Base-by-base conservation (phyloP, 2,113 vertebrate species). In the Anoura caudifer region DNA sequence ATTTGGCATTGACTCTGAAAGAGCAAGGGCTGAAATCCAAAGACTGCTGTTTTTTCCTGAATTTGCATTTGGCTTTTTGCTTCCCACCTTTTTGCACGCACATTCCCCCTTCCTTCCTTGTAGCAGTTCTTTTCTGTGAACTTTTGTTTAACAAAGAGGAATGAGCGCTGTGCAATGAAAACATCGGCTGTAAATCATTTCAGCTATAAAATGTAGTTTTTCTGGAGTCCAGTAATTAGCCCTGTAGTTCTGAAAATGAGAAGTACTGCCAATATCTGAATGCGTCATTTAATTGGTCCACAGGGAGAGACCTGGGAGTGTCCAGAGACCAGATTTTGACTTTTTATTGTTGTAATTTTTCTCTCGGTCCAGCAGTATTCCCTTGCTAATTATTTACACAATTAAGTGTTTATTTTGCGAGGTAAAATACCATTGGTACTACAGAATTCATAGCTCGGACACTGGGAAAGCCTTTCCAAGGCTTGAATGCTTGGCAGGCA, bases 61-160 rank as follows among this genome's bases (percentile, higher is more conserved):
- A 96, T 97, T 96, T 97, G 93, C 95, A 97, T 94, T 93, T 97
- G 96, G 94, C 89, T 95, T 95, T 95, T 45, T 83, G 86, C 73
- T n/a, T 90, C 86, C 19, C 63, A 47, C 81, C 75, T 54, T 91
- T 94, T 50, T 77, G 75, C 47, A 6, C 73, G 75, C 16, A 1
- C 52, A 36, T 54, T 26, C 84, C 72, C 17, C 54, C 80, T 20
- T 43, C 54, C 83, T 69, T 93, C 86, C 87, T 94, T 36, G 75
- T 12, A 73, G 85, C 69, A 47, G 65, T 80, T 88, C 87, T 96
- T 96, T 56, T 87, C 63, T 82, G 87, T 89, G 94, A 97, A 96
- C 94, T 97, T 96, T 93, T 94, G 56, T 95, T 97, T 96, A 90
- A 95, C 93, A 97, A 90, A 97, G 95, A 92, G 79, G 82, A 93